Conservation (phyloP, 2,113 vertebrate genomes). For the Hippopotamus amphibius region DNA sequence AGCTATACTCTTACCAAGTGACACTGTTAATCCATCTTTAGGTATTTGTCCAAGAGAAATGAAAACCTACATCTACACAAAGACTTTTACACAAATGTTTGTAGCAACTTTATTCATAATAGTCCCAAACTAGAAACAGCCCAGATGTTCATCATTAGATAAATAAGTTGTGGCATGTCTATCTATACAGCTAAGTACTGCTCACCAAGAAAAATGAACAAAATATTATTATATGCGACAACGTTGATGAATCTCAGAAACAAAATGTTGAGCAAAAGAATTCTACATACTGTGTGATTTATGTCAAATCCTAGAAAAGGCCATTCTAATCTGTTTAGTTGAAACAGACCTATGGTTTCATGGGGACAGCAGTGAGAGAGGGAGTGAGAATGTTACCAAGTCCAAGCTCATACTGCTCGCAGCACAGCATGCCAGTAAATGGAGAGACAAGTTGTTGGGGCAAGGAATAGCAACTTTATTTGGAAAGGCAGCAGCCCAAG, state of each 20-base stretch:
- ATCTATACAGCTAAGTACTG: background rate
- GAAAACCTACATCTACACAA: background rate
- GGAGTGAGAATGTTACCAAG: background rate
- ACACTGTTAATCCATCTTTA: background rate
- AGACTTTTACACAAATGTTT: background rate
- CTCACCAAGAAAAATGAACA: background rate
- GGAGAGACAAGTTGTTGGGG: background rate
- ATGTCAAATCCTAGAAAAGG: constrained; percentile 3
- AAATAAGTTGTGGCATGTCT: background rate
- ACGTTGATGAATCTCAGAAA: background rate
- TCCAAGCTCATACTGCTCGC: background rate
- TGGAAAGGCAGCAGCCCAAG: background rate
- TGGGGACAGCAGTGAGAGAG: background rate
- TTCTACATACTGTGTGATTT: background rate
- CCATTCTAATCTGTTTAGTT: background rate
- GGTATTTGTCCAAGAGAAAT: background rate
- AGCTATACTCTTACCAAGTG: background rate
- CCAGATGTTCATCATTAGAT: background rate
- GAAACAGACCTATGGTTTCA: background rate
- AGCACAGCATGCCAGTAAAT: background rate
- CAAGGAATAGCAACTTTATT: background rate
- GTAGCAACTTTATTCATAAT: background rate
- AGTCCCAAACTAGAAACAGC: background rate
- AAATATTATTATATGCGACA: background rate
- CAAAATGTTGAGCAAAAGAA: background rate